Evolutionary conservation across 2,888 invertebrate genomes (phyloP), one percentile per base, ranked within the genome.

Genomic region (Caenorhabditis wallacei): DNA sequence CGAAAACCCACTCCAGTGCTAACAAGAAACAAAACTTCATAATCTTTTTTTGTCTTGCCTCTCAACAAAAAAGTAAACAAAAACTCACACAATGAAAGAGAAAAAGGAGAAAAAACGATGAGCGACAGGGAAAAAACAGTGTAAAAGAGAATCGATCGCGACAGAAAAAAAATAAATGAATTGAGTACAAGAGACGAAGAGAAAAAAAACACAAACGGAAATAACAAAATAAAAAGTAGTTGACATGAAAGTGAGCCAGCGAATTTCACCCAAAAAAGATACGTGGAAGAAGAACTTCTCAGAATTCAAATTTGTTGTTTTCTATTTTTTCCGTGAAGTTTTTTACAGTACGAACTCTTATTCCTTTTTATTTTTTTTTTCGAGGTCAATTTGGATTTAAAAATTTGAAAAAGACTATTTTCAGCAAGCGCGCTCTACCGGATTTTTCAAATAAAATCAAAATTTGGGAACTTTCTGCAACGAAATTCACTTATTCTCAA

Each of bases 121-220:
- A 20, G 57, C 43, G 59, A 63, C 18, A 26, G 18, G 35, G 35
- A 71, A 59, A 68, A 76, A 63, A 78, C 54, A 78, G 70, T 70
- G 70, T 48, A 64, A 69, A 70, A 54, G 35, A 48, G 59, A 69
- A 71, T 71, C 63, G 61, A 66, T 64, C 11, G 48, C 18, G 46
- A 18, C 22, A 24, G 56, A 72, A 30, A 40, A 35, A 35, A 61
- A 61, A 43, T 61, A 61, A 61, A 61, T 61, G 61, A 61, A 43
- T 43, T 22, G 61, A 37, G 59, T 20, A 43, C 7, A 43, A 53
- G 66, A 80, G 71, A 51, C 46, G 51, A 26, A 64, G 51, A 59
- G 59, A 66, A 64, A 53, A 18, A 24, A 59, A 53, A 75, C 61
- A 35, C 24, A 35, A 43, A 51, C 53, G 48, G 54, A 59, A 54